These are phyloP conservation scores for Dinoponera quadriceps DNA, from an alignment of 1,140 invertebrate genomes.

Conservation along the genomic window DNA sequence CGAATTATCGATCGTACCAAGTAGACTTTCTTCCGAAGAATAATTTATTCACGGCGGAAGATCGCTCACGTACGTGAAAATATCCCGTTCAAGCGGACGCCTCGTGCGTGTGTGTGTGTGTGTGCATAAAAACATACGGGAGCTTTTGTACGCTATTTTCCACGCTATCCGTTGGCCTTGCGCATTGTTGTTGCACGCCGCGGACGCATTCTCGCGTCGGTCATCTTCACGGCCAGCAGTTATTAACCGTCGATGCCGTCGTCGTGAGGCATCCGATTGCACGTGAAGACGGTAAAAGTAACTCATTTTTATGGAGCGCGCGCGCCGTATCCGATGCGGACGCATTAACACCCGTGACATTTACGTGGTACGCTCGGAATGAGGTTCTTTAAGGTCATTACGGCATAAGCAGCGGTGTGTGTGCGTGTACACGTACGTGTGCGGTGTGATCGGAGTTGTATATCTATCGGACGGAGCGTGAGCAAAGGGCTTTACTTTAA, in stretches of 20 bases:
- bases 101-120: too few species aligned
- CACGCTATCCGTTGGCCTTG: not conserved
- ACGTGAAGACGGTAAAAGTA: not conserved
- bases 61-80: too few species aligned
- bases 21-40: too few species aligned
- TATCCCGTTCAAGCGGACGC: too few species aligned
- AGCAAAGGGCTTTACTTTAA: constrained; percentile 58
- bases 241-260: constrained; percentile 20
- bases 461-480: constrained; percentile 54
- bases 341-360: constrained; percentile 53
- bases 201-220: not conserved
- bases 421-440: too few species aligned
- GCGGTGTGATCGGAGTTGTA: constrained; percentile 52
- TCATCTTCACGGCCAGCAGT: not conserved
- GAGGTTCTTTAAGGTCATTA: constrained; percentile 61
- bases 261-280: not conserved
- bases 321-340: constrained; percentile 31
- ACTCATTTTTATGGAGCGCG: not conserved
- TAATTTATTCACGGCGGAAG: too few species aligned
- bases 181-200: not conserved
- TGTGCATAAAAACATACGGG: too few species aligned
- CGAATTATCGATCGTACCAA: too few species aligned
- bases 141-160: not conserved
- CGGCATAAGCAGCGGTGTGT: constrained; percentile 1
- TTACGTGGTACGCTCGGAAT: constrained; percentile 30